Evolutionary conservation across 2,113 vertebrate genomes (phyloP), one percentile per base, ranked within the genome.

Genomic region (Lathamus discolor): DNA sequence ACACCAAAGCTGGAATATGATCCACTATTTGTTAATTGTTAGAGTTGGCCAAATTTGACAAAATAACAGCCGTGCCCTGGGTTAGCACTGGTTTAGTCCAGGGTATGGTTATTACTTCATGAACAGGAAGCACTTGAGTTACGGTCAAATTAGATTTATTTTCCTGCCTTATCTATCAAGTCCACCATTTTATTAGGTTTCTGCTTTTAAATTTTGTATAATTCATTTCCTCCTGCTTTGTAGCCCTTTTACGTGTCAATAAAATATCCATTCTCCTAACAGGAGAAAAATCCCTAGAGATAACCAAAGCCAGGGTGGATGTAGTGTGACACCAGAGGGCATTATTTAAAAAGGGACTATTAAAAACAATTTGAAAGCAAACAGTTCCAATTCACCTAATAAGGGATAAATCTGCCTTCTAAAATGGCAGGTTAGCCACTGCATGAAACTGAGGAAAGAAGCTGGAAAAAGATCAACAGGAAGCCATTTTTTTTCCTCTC

Each of bases 101-200:
- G 66, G 3, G 7, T 85, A 84, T 0, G 0, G 23, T 79, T 92
- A 95, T 92, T 86, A 82, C 73, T 90, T 94, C 83, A 86, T 87
- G 92, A 94, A 91, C 95, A 94, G 91, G 95, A 94, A 94, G 54
- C 70, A 74, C 84, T 95, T 41, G 3, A 83, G 74, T 96, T 96
- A 91, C 90, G 94, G 92, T 87, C 67, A 93, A 95, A 94, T 97
- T 82, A 88, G 88, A 94, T 89, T 93, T 93, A 63, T 96, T 88
- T 96, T 92, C 69, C 62, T 93, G 80, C 51, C 37, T 91, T 95
- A 94, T 93, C 92, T 96, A 76, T 89, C 62, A 86, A 84, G 31
- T 33, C 44, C 31, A 35, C 62, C 67, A 67, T 89, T 95, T 96
- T 89, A 96, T 93, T 88, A 92, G 70, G 54, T 87, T 91, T 92